These are phyloP conservation scores for Odiellus spinosus DNA, from an alignment of 2,888 invertebrate species.

Conservation along the genomic window DNA sequence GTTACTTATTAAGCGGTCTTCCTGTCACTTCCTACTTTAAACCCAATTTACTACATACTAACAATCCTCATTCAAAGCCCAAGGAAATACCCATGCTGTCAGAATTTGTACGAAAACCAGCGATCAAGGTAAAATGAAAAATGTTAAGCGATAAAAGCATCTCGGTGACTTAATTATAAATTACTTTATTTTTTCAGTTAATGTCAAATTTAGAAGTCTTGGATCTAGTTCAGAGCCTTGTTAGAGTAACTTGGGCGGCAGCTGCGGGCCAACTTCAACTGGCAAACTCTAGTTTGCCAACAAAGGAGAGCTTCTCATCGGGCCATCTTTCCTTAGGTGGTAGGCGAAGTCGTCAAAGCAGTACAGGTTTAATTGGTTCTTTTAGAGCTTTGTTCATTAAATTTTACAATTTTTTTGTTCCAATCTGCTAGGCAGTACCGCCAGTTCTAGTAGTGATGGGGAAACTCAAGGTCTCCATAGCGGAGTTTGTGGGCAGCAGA, in stretches of 20 bases:
- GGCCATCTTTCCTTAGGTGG: conserved; percentile 20
- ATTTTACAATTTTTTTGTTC: too few relatives aligned
- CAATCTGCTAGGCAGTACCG: conserved; percentile 33
- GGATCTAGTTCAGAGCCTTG: conserved; percentile 20
- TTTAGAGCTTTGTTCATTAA: too few relatives aligned
- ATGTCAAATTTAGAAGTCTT: too few relatives aligned
- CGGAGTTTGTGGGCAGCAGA: conserved; percentile 31
- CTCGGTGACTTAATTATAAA: too few relatives aligned
- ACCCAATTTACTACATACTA: background rate
- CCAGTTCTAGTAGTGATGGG: conserved; percentile 30
- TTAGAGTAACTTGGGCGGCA: conserved; percentile 35
- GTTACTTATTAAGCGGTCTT: conserved; percentile 21
- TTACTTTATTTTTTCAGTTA: too few relatives aligned
- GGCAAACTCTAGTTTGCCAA: conserved; percentile 28
- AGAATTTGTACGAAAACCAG: background rate
- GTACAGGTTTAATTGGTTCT: conserved; percentile 25
- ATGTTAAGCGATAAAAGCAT: too few relatives aligned
- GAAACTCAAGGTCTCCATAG: conserved; percentile 25
- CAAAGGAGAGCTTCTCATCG: conserved; percentile 23
- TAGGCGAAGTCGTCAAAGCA: conserved; percentile 30
- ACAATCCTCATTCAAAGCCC: background rate
- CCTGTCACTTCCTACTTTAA: background rate
- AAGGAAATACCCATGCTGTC: background rate
- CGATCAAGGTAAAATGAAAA: background rate
- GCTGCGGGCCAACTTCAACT: conserved; percentile 34